phyloP scores from a whole-genome alignment of 2,797 vertebrate genomes.

The Oophaga sylvatica region DNA sequence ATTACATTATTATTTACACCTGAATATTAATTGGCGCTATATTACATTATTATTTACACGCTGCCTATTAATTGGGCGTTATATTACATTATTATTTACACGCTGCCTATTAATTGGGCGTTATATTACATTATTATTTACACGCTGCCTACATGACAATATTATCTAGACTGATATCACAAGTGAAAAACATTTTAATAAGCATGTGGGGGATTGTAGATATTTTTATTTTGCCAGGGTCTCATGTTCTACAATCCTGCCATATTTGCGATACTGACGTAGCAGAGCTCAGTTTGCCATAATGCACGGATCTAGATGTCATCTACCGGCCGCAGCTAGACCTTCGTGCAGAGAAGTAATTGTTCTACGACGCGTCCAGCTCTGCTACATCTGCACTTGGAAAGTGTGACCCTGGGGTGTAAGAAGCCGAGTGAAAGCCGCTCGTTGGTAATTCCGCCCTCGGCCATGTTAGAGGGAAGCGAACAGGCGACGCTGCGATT shows the following conservation, averaged over 20 bases:
- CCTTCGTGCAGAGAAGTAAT: not conserved
- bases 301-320: not conserved
- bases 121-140: no score
- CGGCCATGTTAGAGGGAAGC: constrained; percentile 27
- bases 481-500: constrained; percentile 30
- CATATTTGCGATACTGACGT: no score
- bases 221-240: no score
- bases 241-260: no score
- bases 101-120: no score
- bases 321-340: not conserved
- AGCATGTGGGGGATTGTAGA: no score
- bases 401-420: not conserved
- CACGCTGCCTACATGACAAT: no score
- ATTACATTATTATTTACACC: not conserved
- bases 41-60: not conserved
- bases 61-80: not conserved
- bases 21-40: not conserved
- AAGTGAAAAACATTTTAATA: no score
- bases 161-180: not conserved
- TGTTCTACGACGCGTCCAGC: not conserved
- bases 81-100: not conserved
- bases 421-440: not conserved
- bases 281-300: not conserved
- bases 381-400: not conserved
- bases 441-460: not conserved